Evolutionary conservation across 2,113 vertebrate species (phyloP), one percentile per base, ranked within the genome.

Genomic region (Micromys minutus): DNA sequence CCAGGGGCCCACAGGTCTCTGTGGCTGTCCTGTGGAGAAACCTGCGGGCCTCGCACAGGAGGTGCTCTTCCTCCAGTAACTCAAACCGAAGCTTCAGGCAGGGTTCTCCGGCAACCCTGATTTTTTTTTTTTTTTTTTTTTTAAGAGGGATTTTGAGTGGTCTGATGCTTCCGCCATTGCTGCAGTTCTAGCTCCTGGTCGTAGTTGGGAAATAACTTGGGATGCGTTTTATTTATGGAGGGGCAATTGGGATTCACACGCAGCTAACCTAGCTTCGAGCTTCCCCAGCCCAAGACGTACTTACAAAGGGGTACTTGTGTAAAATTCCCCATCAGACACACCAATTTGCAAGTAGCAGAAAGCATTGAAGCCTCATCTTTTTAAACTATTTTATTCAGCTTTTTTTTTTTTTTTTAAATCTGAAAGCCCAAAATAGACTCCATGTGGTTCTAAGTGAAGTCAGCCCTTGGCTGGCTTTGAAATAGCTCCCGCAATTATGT

Each of bases 401-500:
- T 93, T 95, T 93, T 96, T 98, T 87, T 96, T 97, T 98, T 87
- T 88, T 97, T 95, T 97, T 97, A 8, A 95, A 97, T 96, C 96
- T 98, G 97, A 98, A 98, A 97, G 97, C 96, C 97, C 97, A 97
- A 98, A 98, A 98, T 98, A 98, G 98, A 98, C 98, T 98, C 98
- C 98, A 98, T 98, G 98, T 98, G 98, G 98, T 97, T 98, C 97
- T 97, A 98, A 98, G 98, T 97, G 98, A 98, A 98, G 98, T 98
- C 98, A 98, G 97, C 97, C 98, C 96, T 98, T 97, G 98, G 97
- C 98, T 95, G 98, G 98, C 98, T 98, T 98, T 98, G 98, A 98
- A 98, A 98, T 97, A 96, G 98, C 98, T 97, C 97, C 98, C 97
- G 98, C 98, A 98, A 98, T 98, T 98, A 98, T 98, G 98, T 98